phyloP scores from a whole-genome alignment of 2,113 vertebrate species.

The Noctilio leporinus region DNA sequence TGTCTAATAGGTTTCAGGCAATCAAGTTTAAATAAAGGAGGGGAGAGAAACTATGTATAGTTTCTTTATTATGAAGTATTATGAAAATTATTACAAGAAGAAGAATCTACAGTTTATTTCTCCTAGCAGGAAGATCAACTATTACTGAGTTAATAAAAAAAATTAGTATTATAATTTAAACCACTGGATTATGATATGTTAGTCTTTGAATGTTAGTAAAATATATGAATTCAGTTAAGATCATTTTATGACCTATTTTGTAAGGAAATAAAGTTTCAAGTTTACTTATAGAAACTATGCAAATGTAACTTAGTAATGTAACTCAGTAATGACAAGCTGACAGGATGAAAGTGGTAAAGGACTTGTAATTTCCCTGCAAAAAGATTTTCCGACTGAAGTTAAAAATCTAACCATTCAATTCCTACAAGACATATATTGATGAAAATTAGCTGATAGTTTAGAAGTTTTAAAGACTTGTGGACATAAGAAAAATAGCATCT shows the following conservation, averaged over 20 bases:
- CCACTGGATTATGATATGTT: not conserved
- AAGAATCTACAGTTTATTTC: not conserved
- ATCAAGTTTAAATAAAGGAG: not conserved
- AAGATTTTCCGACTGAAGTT: not conserved
- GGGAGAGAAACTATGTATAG: not conserved
- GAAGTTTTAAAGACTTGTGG: not conserved
- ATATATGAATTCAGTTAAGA: not conserved
- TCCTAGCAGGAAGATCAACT: not conserved
- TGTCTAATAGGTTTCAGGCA: not conserved
- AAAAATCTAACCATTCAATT: not conserved
- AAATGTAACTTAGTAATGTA: slow-evolving; percentile 38
- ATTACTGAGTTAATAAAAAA: slow-evolving; percentile 7
- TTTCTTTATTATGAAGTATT: not conserved
- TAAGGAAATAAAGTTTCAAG: slow-evolving; percentile 42
- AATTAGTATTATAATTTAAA: not conserved
- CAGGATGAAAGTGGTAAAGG: not conserved
- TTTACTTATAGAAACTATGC: slow-evolving; percentile 36
- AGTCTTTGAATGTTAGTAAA: not conserved
- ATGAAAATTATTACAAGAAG: not conserved
- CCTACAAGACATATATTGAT: not conserved
- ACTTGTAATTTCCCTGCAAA: not conserved
- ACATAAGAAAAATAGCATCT: not conserved
- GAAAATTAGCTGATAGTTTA: not conserved
- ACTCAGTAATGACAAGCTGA: not conserved
- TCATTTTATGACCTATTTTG: slow-evolving; percentile 49